Evolutionary conservation across 2,888 invertebrate species (phyloP).

Genomic region (Gandaritis pyraliata): DNA sequence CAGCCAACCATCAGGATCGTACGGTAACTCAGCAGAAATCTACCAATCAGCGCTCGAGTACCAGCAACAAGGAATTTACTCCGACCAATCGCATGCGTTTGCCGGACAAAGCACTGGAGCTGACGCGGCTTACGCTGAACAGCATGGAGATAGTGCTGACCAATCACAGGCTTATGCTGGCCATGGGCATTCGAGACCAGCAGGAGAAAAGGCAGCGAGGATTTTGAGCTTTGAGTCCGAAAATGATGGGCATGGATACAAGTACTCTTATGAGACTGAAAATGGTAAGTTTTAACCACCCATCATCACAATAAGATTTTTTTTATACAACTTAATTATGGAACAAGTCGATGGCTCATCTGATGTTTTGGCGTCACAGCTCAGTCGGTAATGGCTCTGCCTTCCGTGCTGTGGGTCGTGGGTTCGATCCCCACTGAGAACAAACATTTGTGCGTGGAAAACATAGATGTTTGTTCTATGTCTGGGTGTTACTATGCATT

Average conservation of each 20-base stretch:
- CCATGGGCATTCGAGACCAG: constrained; percentile 41
- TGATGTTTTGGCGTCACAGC: too few species aligned
- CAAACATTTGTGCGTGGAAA: too few species aligned
- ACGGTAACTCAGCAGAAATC: constrained; percentile 55
- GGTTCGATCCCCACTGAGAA: too few species aligned
- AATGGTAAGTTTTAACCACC: constrained; percentile 72
- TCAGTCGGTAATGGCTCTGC: too few species aligned
- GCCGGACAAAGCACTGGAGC: constrained; percentile 21
- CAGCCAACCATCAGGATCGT: constrained; percentile 47
- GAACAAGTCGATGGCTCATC: too few species aligned
- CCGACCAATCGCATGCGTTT: constrained; percentile 49
- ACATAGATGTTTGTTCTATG: too few species aligned
- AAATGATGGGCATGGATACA: constrained; percentile 65
- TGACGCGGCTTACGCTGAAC: constrained; percentile 15
- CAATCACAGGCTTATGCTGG: constrained; percentile 44
- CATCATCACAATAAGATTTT: too few species aligned
- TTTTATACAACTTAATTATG: too few species aligned
- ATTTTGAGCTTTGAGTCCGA: constrained; percentile 62
- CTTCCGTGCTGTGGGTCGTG: too few species aligned
- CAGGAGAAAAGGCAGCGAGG: constrained; percentile 59
- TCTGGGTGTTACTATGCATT: too few species aligned
- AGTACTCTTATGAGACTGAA: constrained; percentile 85
- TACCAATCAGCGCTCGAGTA: constrained; percentile 63
- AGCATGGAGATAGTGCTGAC: constrained; percentile 6
- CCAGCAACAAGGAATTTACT: constrained; percentile 57